Percentiles rank a stretch among this genome's conserved stretches.
Evolutionary conservation across 2,797 vertebrate species (phyloP).

Genomic region (Myotis findleyi): DNA sequence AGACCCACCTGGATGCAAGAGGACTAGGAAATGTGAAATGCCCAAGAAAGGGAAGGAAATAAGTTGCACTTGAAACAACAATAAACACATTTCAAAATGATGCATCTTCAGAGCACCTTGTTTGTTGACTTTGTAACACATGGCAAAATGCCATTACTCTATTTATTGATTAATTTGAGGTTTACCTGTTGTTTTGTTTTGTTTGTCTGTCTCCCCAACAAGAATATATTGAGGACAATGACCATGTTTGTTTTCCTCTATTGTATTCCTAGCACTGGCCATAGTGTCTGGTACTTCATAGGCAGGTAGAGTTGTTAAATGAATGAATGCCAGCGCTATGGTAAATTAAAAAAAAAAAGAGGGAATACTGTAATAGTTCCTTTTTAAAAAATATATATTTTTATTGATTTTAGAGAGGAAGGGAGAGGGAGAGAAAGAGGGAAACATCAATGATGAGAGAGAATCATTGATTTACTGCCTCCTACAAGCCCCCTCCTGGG

Average conservation of each 20-base stretch:
- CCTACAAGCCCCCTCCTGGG: too few species aligned
- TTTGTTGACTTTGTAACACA: conserved; percentile 10
- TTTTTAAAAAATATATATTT: neutral
- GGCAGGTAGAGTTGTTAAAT: conserved; percentile 5
- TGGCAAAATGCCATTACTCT: conserved; percentile 15
- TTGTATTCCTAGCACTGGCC: neutral
- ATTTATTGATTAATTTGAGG: conserved; percentile 7
- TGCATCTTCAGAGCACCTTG: neutral
- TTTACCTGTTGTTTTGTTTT: neutral
- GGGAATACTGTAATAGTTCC: neutral
- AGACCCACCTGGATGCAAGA: neutral
- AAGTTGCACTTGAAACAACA: neutral
- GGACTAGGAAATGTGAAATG: neutral
- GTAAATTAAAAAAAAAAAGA: conserved; percentile 42
- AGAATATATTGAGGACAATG: neutral
- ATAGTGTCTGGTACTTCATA: neutral
- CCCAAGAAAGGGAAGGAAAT: neutral
- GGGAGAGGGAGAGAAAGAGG: too few species aligned
- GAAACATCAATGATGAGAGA: too few species aligned
- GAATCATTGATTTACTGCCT: too few species aligned
- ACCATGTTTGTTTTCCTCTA: neutral
- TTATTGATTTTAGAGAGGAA: too few species aligned
- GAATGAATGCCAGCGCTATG: neutral
- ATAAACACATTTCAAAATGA: neutral
- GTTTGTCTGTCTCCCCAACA: neutral